Evolutionary conservation across 2,113 vertebrate species (phyloP), one percentile per base, ranked within the genome.

Genomic region (Atractosteus spatula): DNA sequence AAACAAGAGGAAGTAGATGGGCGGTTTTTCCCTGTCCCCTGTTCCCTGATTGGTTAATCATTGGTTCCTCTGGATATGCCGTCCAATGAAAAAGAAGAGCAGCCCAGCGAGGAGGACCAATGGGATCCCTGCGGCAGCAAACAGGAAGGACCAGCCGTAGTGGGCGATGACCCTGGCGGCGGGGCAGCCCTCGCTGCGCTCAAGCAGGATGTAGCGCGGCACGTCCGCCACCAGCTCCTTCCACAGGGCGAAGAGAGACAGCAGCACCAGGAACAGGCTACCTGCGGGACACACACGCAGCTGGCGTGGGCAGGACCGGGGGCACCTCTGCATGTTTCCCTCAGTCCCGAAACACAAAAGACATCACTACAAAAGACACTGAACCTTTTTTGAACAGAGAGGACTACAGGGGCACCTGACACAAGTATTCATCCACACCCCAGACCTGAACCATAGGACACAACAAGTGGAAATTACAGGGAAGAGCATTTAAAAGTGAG

Each of bases 91-190:
- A 78, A 89, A 90, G 86, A 96, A 96, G 55, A 95, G 81, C 68
- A 95, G 78, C 17, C 95, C 95, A 0, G 94, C 89, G 11, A 94
- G 56, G 0, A 92, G 73, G 14, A 84, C 89, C 80, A 95, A 86
- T 29, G 94, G 95, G 65, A 92, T 87, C 3, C 94, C 95, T 0
- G 92, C 90, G 0, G 86, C 84, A 0, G 93, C 94, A 10, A 90
- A 92, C 84, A 95, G 92, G 80, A 96, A 96, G 0, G 94, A 95
- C 89, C 93, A 94, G 2, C 95, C 95, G 0, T 96, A 96, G n/a
- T 87, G 85, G 41, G 91, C 85, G 0, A 78, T 82, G 0, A 96
- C 84, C 54, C 0, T 74, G 8, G 0, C 87, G 12, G 73, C 11
- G 1, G 71, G 66, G 75, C 95, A 96, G 3, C 3, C 8, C 45